phyloP scores from a whole-genome alignment of 2,888 invertebrate species.

The Cryptosula pallasiana region DNA sequence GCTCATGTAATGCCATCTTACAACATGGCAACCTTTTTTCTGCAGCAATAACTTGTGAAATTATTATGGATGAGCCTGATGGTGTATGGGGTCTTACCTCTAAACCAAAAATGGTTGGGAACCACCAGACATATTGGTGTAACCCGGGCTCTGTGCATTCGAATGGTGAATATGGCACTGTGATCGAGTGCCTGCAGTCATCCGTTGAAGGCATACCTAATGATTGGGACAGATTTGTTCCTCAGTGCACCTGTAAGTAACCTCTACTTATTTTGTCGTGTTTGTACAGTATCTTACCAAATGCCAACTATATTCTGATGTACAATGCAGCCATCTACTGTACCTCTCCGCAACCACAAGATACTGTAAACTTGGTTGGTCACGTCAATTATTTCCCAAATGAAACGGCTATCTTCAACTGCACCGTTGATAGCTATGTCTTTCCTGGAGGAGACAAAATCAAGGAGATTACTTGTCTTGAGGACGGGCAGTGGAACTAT shows the following conservation, averaged over 20 bases:
- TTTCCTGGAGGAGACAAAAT: constrained; percentile 5
- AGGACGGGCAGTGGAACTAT: constrained; percentile 7
- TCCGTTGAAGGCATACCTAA: neutral
- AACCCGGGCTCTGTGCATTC: neutral
- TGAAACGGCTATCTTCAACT: neutral
- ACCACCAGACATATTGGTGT: neutral
- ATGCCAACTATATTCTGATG: too few species aligned
- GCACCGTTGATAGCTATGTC: neutral
- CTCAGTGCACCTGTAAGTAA: neutral
- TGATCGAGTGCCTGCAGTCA: neutral
- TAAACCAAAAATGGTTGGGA: neutral
- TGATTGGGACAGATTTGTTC: neutral
- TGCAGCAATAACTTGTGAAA: neutral
- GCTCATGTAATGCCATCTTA: neutral
- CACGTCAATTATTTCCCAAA: neutral
- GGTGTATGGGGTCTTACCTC: neutral
- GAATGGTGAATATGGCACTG: neutral
- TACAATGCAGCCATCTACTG: too few species aligned
- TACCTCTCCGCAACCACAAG: too few species aligned
- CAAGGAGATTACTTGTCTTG: neutral
- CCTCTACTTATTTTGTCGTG: too few species aligned
- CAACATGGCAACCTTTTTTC: neutral
- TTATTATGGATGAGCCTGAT: neutral
- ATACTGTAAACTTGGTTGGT: too few species aligned
- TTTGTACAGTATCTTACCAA: too few species aligned